A percentile compares a stretch with the other conserved stretches of the same genome.
These are phyloP conservation scores for Herpailurus yagouaroundi DNA, from an alignment of 2,113 vertebrate genomes.

Conservation along the genomic window DNA sequence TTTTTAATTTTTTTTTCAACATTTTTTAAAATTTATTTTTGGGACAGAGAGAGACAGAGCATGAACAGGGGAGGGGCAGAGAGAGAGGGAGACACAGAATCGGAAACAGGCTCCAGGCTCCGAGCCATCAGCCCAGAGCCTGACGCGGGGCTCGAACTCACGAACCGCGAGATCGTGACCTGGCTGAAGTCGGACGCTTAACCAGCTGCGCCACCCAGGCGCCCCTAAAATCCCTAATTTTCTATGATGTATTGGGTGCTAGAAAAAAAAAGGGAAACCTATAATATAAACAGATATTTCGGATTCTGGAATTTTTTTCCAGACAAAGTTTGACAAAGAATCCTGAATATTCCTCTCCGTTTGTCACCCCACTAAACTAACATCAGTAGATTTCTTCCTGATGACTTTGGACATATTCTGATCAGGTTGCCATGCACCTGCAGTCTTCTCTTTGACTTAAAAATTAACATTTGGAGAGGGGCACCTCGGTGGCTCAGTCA, in stretches of 20 bases:
- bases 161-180: no score
- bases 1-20: no score
- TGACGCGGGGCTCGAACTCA: no score
- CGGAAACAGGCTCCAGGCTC: no score
- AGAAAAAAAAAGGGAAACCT: neutral
- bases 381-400: neutral
- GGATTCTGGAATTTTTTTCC: neutral
- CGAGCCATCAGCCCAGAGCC: no score
- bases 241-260: neutral
- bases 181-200: no score
- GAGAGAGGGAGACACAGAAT: no score
- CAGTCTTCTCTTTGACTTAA: neutral
- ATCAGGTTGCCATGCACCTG: neutral
- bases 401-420: neutral
- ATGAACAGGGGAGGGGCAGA: no score
- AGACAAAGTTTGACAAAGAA: neutral
- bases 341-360: neutral
- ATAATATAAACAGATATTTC: neutral
- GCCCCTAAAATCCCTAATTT: neutral
- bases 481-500: neutral
- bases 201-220: no score
- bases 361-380: neutral
- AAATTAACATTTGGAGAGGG: neutral
- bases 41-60: no score
- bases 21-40: no score